Percentiles rank a stretch among this genome's conserved stretches.
Evolutionary conservation across 2,797 vertebrate species (phyloP).

Genomic region (Xenopus petersii): DNA sequence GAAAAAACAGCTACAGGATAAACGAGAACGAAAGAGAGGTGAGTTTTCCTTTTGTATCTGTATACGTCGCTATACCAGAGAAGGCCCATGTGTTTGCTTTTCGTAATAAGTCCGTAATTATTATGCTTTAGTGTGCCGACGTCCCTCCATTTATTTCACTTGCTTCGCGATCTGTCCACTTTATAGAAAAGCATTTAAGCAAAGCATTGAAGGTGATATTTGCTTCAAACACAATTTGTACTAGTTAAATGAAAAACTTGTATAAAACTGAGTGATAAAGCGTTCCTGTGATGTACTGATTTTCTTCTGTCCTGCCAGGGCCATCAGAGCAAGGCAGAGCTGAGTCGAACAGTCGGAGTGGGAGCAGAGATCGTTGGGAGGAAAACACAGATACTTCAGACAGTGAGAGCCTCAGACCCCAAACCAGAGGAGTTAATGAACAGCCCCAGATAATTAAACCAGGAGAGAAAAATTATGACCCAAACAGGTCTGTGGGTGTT

Average conservation of each 20-base stretch:
- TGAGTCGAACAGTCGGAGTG: constrained; percentile 84
- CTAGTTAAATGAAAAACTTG: too few relatives aligned
- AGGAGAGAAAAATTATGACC: constrained; percentile 77
- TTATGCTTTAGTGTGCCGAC: too few relatives aligned
- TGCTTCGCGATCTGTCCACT: too few relatives aligned
- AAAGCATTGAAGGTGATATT: too few relatives aligned
- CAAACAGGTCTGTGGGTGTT: constrained; percentile 73
- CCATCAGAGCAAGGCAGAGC: constrained; percentile 70
- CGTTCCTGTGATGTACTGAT: not conserved
- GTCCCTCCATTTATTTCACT: too few relatives aligned
- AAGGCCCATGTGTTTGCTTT: too few relatives aligned
- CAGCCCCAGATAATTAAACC: constrained; percentile 69
- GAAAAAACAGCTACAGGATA: constrained; percentile 90
- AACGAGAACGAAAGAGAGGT: constrained; percentile 88
- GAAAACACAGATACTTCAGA: constrained; percentile 87
- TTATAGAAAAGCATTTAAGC: too few relatives aligned
- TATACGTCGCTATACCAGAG: not conserved
- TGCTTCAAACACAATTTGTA: too few relatives aligned
- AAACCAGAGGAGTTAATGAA: constrained; percentile 80
- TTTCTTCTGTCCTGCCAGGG: constrained; percentile 41
- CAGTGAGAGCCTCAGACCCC: constrained; percentile 78
- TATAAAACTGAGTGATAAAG: too few relatives aligned
- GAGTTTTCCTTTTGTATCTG: constrained; percentile 29
- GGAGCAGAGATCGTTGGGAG: constrained; percentile 79
- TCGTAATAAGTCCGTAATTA: too few relatives aligned